A percentile compares a stretch with the other conserved stretches of the same genome.
Evolutionary conservation across 2,797 vertebrate genomes (phyloP).

Genomic region (Lutjanus campechanus): DNA sequence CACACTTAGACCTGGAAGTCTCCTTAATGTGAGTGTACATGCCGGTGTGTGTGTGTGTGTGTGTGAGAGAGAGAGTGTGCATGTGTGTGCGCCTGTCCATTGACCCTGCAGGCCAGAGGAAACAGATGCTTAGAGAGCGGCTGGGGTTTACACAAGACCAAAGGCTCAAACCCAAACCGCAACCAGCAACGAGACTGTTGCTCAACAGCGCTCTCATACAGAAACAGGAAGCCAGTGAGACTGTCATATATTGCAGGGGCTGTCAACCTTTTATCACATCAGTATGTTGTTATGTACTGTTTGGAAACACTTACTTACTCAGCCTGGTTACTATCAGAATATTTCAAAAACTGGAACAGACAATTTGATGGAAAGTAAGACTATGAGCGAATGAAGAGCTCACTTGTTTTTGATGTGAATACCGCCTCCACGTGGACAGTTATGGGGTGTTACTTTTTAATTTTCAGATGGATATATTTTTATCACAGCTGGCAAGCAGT

Average conservation of each 20-base stretch:
- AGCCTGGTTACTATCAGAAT: background rate
- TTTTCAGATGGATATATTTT: background rate
- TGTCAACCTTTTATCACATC: background rate
- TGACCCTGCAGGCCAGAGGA: constrained; percentile 58
- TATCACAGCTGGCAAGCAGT: background rate
- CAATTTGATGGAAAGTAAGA: background rate
- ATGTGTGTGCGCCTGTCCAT: background rate
- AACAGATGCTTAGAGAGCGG: constrained; percentile 66
- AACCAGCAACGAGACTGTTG: constrained; percentile 41
- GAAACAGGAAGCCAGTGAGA: constrained; percentile 44
- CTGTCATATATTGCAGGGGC: background rate
- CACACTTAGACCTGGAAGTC: constrained; percentile 28
- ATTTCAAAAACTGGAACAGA: background rate
- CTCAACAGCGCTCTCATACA: constrained; percentile 41
- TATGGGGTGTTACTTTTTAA: background rate
- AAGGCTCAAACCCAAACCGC: constrained; percentile 52
- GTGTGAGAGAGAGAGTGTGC: background rate
- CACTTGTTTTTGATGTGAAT: background rate
- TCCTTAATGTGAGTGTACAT: background rate
- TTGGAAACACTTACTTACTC: background rate
- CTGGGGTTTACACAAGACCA: constrained; percentile 56
- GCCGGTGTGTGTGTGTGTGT: background rate
- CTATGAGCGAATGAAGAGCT: no score
- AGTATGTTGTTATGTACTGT: no score
- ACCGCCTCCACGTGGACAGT: background rate